Base-by-base conservation (phyloP, 1,140 invertebrate genomes). In the Phymastichus coffea region DNA sequence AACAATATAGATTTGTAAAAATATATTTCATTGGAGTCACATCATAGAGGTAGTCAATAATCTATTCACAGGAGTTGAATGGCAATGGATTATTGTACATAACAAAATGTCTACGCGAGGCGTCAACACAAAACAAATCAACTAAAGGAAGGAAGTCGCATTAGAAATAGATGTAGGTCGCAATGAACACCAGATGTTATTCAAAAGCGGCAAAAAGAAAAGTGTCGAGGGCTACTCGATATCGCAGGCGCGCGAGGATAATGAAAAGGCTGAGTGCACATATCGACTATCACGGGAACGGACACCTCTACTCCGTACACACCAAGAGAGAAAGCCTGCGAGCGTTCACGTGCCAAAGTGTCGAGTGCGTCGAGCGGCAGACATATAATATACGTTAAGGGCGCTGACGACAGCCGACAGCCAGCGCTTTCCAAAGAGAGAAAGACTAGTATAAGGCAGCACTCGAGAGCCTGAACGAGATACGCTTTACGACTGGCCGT, bases 401-500 rank as follows among this genome's bases (percentile, higher is more conserved):
- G 12, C 28, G 28, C 28, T 6, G 12, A 12, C 28, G 28, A 33
- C 12, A 33, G 28, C 28, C 28, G 28, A 33, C 6, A 33, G 12
- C 6, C 12, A 33, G 28, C 6, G 28, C 28, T 33, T 33, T 33
- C n/a, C n/a, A n/a, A 17, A 15, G 25, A 15, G 37, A 53, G 25
- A 26, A 41, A 53, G 23, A 28, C 14, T 28, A 4, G 41, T 14
- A n/a, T 8, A 2, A 12, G 37, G 40, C 40, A 30, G 52, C 25
- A 17, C n/a, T n/a, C 26, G 35, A 25, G 19, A 14, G 12, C 28
- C 22, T 15, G 49, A 44, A 58, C 15, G 53, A 63, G 61, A 63
- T 60, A 66, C 52, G 62, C 49, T 66, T 66, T 66, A 66, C 54
- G 61, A 61, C 61, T 58, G 57, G 63, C 51, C 49, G 52, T 63